Conservation (phyloP, 1,140 invertebrate genomes). For the Temnothorax curvispinosus region DNA sequence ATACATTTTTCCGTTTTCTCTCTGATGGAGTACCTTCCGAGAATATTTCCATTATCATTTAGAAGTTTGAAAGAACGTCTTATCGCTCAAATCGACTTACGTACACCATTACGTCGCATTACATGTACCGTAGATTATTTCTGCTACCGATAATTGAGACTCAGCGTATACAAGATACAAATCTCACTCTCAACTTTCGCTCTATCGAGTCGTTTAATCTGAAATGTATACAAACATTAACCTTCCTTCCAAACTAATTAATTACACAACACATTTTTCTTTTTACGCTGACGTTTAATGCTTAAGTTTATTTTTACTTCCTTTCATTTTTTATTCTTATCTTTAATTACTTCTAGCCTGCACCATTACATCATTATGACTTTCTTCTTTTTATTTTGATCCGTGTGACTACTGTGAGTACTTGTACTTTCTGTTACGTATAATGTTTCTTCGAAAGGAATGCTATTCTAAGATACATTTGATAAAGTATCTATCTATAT, state of each 20-base stretch:
- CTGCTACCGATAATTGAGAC: slow-evolving; percentile 7
- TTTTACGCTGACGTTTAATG: neutral
- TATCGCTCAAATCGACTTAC: slow-evolving; percentile 2
- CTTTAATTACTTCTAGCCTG: neutral
- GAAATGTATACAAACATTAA: neutral
- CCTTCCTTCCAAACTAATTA: neutral
- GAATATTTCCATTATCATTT: slow-evolving; percentile 25
- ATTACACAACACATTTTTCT: neutral
- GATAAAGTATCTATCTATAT: neutral
- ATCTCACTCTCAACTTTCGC: neutral
- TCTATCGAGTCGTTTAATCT: slow-evolving; percentile 1
- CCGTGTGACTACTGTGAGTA: neutral
- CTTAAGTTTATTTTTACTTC: neutral
- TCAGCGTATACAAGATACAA: neutral
- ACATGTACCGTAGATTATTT: neutral
- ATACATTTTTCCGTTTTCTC: neutral
- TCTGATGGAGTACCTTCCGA: neutral
- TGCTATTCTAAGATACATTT: neutral
- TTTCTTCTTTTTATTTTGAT: neutral
- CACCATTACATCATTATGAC: neutral
- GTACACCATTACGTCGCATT: neutral
- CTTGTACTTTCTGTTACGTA: neutral
- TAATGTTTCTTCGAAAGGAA: neutral
- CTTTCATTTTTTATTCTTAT: neutral
- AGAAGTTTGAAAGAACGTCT: slow-evolving; percentile 20